Percentiles rank a stretch among this genome's conserved stretches.
These are phyloP conservation scores for Neolamprologus hecqui DNA, from an alignment of 2,113 vertebrate species.

Conservation along the genomic window DNA sequence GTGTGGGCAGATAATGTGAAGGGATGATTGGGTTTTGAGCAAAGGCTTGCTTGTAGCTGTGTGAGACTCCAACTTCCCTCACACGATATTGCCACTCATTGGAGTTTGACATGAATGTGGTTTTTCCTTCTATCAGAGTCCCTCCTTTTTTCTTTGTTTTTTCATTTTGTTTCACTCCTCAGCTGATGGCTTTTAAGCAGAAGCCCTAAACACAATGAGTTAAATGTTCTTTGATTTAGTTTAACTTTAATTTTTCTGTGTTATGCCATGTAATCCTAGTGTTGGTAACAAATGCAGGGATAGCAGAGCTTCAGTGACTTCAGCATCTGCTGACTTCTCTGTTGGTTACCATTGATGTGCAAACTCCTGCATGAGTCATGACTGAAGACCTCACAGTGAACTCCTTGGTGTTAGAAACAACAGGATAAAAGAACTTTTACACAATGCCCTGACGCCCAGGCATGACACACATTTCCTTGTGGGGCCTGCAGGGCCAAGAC, in stretches of 20 bases:
- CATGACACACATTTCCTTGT: neutral
- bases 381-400: neutral
- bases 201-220: neutral
- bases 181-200: neutral
- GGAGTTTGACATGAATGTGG: neutral
- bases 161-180: neutral
- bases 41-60: neutral
- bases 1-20: constrained; percentile 16
- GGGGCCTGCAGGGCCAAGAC: neutral
- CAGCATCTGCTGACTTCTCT: neutral
- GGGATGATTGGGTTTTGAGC: neutral
- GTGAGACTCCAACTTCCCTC: neutral
- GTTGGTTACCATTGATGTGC: neutral
- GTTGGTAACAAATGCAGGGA: neutral
- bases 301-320: neutral
- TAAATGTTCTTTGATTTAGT: neutral
- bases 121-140: neutral
- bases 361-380: neutral
- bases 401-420: neutral
- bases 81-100: neutral
- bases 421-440: neutral
- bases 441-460: neutral
- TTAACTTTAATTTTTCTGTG: neutral
- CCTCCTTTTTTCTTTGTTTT: neutral
- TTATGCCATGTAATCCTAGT: neutral